phyloP scores from a whole-genome alignment of 64 coral and sea anemone genomes.

The Stichodactyla mertensii region DNA sequence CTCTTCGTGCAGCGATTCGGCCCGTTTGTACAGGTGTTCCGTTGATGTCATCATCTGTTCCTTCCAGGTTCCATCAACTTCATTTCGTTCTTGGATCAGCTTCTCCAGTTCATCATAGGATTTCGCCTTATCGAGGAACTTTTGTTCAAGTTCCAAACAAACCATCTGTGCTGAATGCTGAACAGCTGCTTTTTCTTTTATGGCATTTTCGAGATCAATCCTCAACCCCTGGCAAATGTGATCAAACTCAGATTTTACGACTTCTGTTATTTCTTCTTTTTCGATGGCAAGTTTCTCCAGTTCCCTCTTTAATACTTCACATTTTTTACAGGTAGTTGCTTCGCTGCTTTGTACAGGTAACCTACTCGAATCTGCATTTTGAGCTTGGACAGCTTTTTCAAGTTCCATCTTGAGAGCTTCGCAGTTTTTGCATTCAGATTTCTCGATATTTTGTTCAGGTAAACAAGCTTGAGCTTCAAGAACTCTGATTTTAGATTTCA shows the following conservation, averaged over 20 bases:
- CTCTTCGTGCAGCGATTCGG: slow-evolving; percentile 9
- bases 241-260: slow-evolving; percentile 52
- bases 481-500: neutral
- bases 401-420: neutral
- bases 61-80: slow-evolving; percentile 24
- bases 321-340: neutral
- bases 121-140: slow-evolving; percentile 42
- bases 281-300: slow-evolving; percentile 16
- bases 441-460: neutral
- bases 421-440: neutral
- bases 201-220: slow-evolving; percentile 44
- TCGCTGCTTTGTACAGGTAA: neutral
- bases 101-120: slow-evolving; percentile 33
- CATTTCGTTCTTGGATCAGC: slow-evolving; percentile 15
- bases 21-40: slow-evolving; percentile 10
- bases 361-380: neutral
- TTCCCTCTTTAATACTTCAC: neutral
- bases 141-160: slow-evolving; percentile 41
- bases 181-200: slow-evolving; percentile 25
- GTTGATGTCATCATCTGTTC: slow-evolving; percentile 15
- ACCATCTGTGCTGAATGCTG: slow-evolving; percentile 28
- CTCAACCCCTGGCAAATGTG: slow-evolving; percentile 55
- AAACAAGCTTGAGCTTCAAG: slow-evolving; percentile 2
- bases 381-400: neutral
- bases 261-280: slow-evolving; percentile 41